Evolutionary conservation across 2,797 vertebrate genomes (phyloP).

Genomic region (Ispidina lecontei): DNA sequence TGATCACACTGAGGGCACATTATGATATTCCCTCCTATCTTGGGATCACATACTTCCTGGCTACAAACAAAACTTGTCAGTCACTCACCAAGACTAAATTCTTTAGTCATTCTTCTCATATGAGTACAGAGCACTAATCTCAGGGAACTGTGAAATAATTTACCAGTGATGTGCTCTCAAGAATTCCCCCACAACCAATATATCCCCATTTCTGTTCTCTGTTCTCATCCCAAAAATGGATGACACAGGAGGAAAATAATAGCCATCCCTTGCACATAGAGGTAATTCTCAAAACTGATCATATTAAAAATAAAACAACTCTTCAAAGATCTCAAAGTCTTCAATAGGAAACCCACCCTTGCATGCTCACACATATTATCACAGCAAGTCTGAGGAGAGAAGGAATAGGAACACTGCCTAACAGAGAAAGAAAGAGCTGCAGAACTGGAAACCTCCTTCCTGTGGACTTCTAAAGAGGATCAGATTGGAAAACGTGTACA

Average conservation of each 20-base stretch:
- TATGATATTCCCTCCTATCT: conserved; percentile 87
- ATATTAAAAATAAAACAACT: not conserved
- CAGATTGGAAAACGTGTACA: not conserved
- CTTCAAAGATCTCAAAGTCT: not conserved
- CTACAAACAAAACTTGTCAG: conserved; percentile 77
- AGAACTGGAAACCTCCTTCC: not conserved
- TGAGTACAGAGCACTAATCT: not conserved
- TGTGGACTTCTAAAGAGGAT: not conserved
- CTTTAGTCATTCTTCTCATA: not conserved
- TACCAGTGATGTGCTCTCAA: not conserved
- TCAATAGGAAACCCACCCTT: not conserved
- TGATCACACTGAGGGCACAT: conserved; percentile 95
- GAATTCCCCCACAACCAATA: not conserved
- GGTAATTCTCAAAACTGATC: not conserved
- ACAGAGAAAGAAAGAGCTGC: not conserved
- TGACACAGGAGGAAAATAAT: not conserved
- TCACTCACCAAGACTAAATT: conserved; percentile 20
- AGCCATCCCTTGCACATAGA: not conserved
- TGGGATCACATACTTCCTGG: conserved; percentile 91
- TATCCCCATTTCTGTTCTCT: not conserved
- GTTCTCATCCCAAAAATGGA: not conserved
- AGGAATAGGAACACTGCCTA: not conserved
- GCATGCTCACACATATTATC: rapidly evolving
- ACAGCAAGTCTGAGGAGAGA: rapidly evolving
- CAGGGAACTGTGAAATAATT: not conserved